Evolutionary conservation across 2,888 invertebrate genomes (phyloP).

Genomic region (Drosophila infuscata): DNA sequence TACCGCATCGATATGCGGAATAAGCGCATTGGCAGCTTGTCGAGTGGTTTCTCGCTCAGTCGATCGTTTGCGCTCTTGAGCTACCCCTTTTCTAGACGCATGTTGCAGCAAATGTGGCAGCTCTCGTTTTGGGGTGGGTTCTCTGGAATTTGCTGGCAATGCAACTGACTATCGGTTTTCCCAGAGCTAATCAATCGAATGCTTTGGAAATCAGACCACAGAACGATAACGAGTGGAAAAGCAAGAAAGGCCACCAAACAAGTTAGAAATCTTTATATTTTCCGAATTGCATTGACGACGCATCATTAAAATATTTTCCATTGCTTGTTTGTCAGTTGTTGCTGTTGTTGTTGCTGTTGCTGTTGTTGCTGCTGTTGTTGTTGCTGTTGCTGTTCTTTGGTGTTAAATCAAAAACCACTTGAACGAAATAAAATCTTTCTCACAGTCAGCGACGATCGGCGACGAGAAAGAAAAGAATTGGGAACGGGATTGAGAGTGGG

Average conservation of each 20-base stretch:
- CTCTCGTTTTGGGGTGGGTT: slow-evolving; percentile 41
- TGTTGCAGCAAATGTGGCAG: neutral
- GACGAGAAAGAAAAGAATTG: slow-evolving; percentile 56
- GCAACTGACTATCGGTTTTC: slow-evolving; percentile 21
- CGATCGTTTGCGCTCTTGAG: slow-evolving; percentile 29
- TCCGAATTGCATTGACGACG: slow-evolving; percentile 73
- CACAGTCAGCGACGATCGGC: slow-evolving; percentile 68
- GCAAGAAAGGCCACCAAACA: slow-evolving; percentile 68
- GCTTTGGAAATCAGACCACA: slow-evolving; percentile 47
- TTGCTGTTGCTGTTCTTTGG: slow-evolving; percentile 48
- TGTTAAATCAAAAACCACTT: slow-evolving; percentile 80
- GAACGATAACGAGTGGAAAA: slow-evolving; percentile 42
- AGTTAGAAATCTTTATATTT: slow-evolving; percentile 73
- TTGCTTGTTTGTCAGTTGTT: slow-evolving; percentile 59
- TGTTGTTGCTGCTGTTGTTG: slow-evolving; percentile 17
- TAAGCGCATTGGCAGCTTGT: slow-evolving; percentile 68
- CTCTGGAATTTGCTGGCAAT: neutral
- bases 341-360: slow-evolving; percentile 19
- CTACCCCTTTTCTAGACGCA: slow-evolving; percentile 53
- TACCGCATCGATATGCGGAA: slow-evolving; percentile 65
- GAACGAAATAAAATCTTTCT: slow-evolving; percentile 81
- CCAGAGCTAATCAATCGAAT: slow-evolving; percentile 66
- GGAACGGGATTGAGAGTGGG: slow-evolving; percentile 59
- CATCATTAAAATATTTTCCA: slow-evolving; percentile 80
- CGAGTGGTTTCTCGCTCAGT: slow-evolving; percentile 53